Evolutionary conservation across 2,888 invertebrate genomes (phyloP).

Genomic region (Heliconius charithonia): DNA sequence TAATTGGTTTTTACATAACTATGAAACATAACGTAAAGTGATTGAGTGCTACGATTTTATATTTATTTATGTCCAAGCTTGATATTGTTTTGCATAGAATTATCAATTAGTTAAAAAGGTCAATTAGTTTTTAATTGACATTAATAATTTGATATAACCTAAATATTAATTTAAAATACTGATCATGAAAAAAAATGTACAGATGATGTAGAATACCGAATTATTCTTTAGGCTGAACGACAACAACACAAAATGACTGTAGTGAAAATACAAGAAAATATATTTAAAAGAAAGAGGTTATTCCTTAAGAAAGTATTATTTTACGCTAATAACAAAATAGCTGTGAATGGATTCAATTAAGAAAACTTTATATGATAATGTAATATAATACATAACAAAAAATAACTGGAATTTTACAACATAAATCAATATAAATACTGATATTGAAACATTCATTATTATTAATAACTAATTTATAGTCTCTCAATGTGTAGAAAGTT

Average conservation of each 20-base stretch:
- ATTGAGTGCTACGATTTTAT: background rate
- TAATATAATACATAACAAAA: background rate
- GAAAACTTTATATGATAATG: background rate
- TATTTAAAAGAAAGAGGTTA: background rate
- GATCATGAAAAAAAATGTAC: background rate
- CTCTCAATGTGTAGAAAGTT: background rate
- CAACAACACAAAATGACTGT: background rate
- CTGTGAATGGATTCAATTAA: background rate
- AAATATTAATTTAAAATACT: background rate
- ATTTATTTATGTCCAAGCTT: background rate
- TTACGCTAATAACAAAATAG: background rate
- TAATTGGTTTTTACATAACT: background rate
- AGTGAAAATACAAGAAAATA: background rate
- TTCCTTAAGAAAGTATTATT: background rate
- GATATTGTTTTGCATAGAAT: slow-evolving; percentile 4
- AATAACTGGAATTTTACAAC: background rate
- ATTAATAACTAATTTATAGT: background rate
- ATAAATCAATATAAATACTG: background rate
- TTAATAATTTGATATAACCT: background rate
- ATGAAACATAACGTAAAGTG: background rate
- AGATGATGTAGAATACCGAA: slow-evolving; percentile 3
- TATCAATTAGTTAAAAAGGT: background rate
- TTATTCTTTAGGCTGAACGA: slow-evolving; percentile 3
- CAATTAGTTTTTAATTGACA: background rate
- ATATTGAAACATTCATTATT: background rate